Evolutionary conservation across 2,888 invertebrate species (phyloP).

Genomic region (Coelopa pilipes): DNA sequence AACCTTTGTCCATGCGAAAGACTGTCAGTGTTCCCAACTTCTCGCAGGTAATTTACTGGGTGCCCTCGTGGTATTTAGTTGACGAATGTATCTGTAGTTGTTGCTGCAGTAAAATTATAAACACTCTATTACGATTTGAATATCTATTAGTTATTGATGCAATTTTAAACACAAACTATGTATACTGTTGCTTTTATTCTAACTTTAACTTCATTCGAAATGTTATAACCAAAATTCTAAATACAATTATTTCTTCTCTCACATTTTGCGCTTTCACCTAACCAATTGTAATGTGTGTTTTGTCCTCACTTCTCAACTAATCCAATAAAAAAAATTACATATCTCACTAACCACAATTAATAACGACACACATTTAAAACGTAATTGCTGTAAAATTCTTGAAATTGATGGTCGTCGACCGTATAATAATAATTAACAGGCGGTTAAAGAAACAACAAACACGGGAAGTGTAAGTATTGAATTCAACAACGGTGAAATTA

Average conservation of each 20-base stretch:
- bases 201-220: conserved; percentile 13
- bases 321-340: conserved; percentile 47
- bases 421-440: conserved; percentile 66
- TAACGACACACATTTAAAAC: conserved; percentile 41
- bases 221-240: conserved; percentile 47
- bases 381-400: conserved; percentile 18
- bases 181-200: background rate
- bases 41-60: conserved; percentile 79
- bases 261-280: conserved; percentile 65
- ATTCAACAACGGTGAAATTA: conserved; percentile 21
- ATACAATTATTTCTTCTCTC: conserved; percentile 61
- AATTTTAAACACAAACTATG: conserved; percentile 6
- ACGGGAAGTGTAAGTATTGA: conserved; percentile 74
- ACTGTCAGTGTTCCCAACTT: conserved; percentile 95
- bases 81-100: conserved; percentile 6
- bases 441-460: conserved; percentile 77
- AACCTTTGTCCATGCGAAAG: conserved; percentile 86
- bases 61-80: background rate
- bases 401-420: conserved; percentile 44
- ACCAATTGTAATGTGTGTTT: conserved; percentile 52
- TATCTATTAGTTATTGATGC: conserved; percentile 1
- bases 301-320: conserved; percentile 50
- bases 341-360: conserved; percentile 41
- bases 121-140: background rate
- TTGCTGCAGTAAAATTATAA: background rate